These are phyloP conservation scores for Harmothoe impar DNA, from an alignment of 2,888 invertebrate genomes.

Conservation along the genomic window DNA sequence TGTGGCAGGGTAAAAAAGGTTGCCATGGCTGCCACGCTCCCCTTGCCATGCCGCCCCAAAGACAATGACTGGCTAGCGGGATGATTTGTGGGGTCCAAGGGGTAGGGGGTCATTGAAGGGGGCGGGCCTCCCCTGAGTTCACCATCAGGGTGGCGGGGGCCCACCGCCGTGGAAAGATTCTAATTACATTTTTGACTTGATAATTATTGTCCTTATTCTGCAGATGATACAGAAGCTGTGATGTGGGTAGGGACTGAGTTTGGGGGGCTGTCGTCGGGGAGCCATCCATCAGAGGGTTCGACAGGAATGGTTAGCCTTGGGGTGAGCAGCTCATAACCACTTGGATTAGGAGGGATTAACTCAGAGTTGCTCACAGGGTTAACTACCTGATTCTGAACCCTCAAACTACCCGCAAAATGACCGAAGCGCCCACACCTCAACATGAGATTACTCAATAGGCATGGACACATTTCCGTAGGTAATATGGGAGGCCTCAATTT, in stretches of 20 bases:
- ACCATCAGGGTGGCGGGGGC: conserved; percentile 39
- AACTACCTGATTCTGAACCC: neutral
- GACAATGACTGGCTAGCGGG: conserved; percentile 25
- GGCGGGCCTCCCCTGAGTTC: conserved; percentile 22
- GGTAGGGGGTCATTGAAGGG: neutral
- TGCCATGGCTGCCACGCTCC: conserved; percentile 44
- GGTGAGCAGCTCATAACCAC: conserved; percentile 15
- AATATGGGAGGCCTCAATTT: too few relatives aligned
- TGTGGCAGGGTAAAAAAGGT: conserved; percentile 46
- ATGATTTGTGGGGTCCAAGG: conserved; percentile 37
- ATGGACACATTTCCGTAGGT: too few relatives aligned
- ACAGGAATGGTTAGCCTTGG: conserved; percentile 31
- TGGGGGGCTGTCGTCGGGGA: conserved; percentile 34
- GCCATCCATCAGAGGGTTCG: conserved; percentile 17
- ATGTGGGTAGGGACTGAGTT: neutral
- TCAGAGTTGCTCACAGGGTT: neutral
- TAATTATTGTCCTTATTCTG: conserved; percentile 60
- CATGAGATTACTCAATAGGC: conserved; percentile 6
- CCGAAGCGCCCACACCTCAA: neutral
- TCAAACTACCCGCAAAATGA: neutral
- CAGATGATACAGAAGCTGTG: conserved; percentile 36
- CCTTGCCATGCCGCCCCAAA: conserved; percentile 3
- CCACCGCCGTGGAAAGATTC: conserved; percentile 52
- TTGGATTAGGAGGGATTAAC: conserved; percentile 29
- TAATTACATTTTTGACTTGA: conserved; percentile 62